These are phyloP conservation scores for Hemaris fuciformis DNA, from an alignment of 2,888 invertebrate species.

Conservation along the genomic window DNA sequence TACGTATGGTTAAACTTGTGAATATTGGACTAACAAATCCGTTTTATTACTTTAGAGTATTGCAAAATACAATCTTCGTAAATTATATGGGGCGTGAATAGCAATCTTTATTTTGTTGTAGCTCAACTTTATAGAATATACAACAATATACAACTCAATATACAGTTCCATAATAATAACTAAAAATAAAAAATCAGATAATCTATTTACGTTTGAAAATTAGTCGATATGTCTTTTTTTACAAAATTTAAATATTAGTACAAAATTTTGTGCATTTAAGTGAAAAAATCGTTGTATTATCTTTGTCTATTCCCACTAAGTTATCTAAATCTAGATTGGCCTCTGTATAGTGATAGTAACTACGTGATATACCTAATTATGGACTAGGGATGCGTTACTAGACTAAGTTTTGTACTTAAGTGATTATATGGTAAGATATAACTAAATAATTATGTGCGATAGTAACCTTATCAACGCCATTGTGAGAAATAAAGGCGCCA, in stretches of 20 bases:
- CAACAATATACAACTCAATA: too few species aligned
- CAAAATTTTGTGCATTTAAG: constrained; percentile 11
- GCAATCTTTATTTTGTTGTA: too few species aligned
- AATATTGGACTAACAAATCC: too few species aligned
- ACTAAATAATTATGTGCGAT: neutral
- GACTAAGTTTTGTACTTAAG: neutral
- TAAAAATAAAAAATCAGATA: neutral
- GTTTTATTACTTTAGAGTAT: too few species aligned
- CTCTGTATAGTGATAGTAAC: constrained; percentile 59
- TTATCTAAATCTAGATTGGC: constrained; percentile 69
- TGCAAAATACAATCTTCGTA: too few species aligned
- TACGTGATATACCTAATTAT: constrained; percentile 44
- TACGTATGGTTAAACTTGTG: too few species aligned
- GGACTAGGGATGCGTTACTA: constrained; percentile 17
- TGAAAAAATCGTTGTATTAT: constrained; percentile 9
- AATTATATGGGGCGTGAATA: too few species aligned
- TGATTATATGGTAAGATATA: neutral
- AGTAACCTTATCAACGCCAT: neutral
- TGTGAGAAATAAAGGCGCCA: neutral
- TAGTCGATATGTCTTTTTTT: neutral
- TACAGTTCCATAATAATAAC: neutral
- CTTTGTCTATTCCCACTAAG: constrained; percentile 11
- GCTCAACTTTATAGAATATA: too few species aligned
- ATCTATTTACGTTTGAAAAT: too few species aligned
- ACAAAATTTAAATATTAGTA: neutral